Evolutionary conservation across 2,888 invertebrate genomes (phyloP), one percentile per base, ranked within the genome.

Genomic region (Ethmia dodecea): DNA sequence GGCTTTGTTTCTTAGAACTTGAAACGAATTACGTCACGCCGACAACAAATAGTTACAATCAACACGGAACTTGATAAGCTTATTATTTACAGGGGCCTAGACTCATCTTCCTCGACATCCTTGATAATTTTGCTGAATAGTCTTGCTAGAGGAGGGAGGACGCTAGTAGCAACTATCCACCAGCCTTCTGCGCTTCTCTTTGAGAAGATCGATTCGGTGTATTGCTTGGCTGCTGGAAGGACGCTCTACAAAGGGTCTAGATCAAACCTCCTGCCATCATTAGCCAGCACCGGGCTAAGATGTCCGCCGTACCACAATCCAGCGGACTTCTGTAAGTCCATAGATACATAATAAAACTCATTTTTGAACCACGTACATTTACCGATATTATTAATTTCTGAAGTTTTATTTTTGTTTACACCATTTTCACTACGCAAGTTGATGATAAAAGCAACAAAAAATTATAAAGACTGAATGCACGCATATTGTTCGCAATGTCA

Each of bases 251-350:
- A 93, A 53, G 98, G 98, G 3, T 88, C 92, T 0, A 89, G 93
- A 0, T 74, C 78, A 12, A 88, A 90, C 20, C 76, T 98, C 16
- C 77, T 98, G 25, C 93, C 95, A 0, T 95, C 95, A 59, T 81
- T 98, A 35, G 86, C 89, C 4, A 89, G 89, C 6, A 89, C 94
- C 22, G 93, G 92, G 9, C 83, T 96, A 8, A 80, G 89, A 13
- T 98, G 98, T 68, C 98, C 98, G 2, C 88, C 94, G 11, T 98
- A 96, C 63, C 97, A 98, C 76, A 98, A 98, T 72, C 98, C 98
- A 1, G 97, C 98, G 6, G 98, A 98, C 84, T 98, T 94, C 76
- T 88, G 97, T 97, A 84, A 91, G 93, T 89, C 38, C n/a, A n/a
- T n/a, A n/a, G n/a, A n/a, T n/a, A n/a, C n/a, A n/a, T n/a, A n/a